Evolutionary conservation across 2,113 vertebrate genomes (phyloP), one percentile per base, ranked within the genome.

Genomic region (Cavia aperea): DNA sequence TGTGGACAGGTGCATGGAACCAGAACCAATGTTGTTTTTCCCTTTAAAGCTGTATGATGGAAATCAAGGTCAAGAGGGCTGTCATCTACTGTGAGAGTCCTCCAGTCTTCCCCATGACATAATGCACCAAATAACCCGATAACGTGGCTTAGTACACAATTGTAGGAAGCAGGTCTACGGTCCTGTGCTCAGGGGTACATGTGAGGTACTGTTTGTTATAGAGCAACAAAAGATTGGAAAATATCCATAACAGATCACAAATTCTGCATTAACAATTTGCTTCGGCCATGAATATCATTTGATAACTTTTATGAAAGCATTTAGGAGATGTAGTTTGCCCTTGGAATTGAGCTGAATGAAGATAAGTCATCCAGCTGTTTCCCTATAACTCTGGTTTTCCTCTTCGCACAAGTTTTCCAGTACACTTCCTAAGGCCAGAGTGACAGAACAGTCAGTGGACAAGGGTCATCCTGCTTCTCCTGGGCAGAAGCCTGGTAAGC

Each of bases 41-140:
- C 94, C 81, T 81, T 24, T 10, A 95, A 58, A 95, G 89, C 43
- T 85, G 62, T 70, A 8, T 46, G 79, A 58, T 6, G 54, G 63
- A 96, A 97, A 14, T 86, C 95, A 96, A 97, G 93, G 86, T 96
- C 81, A 96, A 93, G 62, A 26, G 77, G 1, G 1, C 86, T 96
- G 68, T 46, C 56, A 93, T 95, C 89, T 81, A 65, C 94, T 79
- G 81, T 86, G 62, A 95, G 6, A 7, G 6, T 77, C 36, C 95
- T 95, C 72, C 88, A 95, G 95, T 21, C 88, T 62, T 95, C 87
- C 87, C 62, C 63, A 62, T 81, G 75, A 58, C 31, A 87, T 82
- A 96, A 97, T 96, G 94, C 89, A 96, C 97, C 91, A 97, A 95
- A 95, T 96, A 96, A 97, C 93, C 66, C 91, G 96, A 97, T 96